Percentiles rank a stretch among this genome's conserved stretches.
Conservation (phyloP, 2,888 invertebrate species). For the Axea sp. region DNA sequence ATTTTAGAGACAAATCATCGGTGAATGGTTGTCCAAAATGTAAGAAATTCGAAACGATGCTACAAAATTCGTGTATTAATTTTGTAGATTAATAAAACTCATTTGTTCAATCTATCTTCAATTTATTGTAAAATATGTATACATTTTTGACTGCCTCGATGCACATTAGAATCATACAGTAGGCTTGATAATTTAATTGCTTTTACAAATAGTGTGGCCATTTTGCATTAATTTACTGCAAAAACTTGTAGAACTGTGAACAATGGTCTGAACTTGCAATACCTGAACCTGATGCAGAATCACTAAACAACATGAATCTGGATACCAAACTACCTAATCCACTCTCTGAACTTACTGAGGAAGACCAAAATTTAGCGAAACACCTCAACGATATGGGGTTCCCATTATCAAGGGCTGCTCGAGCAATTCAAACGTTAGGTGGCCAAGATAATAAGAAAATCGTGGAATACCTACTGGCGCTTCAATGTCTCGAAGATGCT, state of each 20-base stretch:
- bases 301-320: constrained; percentile 27
- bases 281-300: constrained; percentile 65
- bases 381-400: constrained; percentile 94
- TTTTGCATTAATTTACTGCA: too few relatives aligned
- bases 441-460: constrained; percentile 94
- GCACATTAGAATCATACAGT: background rate
- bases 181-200: background rate
- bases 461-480: constrained; percentile 89
- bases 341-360: constrained; percentile 70
- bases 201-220: too few relatives aligned
- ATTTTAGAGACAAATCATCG: background rate
- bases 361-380: constrained; percentile 84
- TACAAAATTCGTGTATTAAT: too few relatives aligned
- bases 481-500: constrained; percentile 80
- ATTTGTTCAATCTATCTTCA: background rate
- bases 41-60: constrained; percentile 1
- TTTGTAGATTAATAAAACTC: background rate
- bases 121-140: background rate
- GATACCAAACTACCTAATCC: constrained; percentile 59
- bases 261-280: constrained; percentile 76
- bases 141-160: background rate
- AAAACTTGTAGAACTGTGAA: constrained; percentile 74
- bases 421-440: constrained; percentile 86
- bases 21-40: constrained; percentile 7
- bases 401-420: constrained; percentile 87